These are phyloP conservation scores for Agrenia bidenticulata DNA, from an alignment of 2,888 invertebrate genomes.

Conservation along the genomic window DNA sequence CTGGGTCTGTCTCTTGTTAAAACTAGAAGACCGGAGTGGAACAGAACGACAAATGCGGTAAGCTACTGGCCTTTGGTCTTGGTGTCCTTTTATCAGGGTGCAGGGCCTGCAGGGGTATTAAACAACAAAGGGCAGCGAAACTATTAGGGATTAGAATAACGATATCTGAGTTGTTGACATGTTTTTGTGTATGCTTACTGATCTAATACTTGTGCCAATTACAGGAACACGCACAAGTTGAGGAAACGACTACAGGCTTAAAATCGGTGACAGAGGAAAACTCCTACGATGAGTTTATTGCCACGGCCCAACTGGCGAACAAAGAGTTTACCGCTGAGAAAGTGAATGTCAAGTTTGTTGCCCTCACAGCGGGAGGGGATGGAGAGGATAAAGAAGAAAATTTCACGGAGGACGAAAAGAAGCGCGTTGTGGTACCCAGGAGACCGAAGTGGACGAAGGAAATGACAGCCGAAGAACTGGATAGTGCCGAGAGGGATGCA, in stretches of 20 bases:
- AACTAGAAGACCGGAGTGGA: conserved; percentile 38
- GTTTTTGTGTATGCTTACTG: too few relatives aligned
- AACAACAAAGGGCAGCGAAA: too few relatives aligned
- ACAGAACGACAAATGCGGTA: conserved; percentile 37
- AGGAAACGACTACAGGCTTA: conserved; percentile 27
- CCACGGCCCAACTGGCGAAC: conserved; percentile 90
- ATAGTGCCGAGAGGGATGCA: conserved; percentile 73
- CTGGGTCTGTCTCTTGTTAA: conserved; percentile 40
- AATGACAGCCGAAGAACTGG: conserved; percentile 77
- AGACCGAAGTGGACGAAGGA: conserved; percentile 76
- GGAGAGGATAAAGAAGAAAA: conserved; percentile 59
- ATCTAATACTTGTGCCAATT: too few relatives aligned
- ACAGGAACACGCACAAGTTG: conserved; percentile 39
- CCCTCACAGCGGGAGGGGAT: conserved; percentile 64
- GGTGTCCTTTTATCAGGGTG: background rate
- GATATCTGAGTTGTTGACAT: too few relatives aligned
- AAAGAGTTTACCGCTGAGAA: conserved; percentile 86
- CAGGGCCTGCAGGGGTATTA: too few relatives aligned
- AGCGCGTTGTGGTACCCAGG: conserved; percentile 48
- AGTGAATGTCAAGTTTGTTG: conserved; percentile 75
- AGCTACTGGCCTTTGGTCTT: too few relatives aligned
- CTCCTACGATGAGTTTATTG: conserved; percentile 93
- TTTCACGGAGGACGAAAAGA: conserved; percentile 46
- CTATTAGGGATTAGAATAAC: too few relatives aligned
- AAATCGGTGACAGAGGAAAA: conserved; percentile 75